A percentile compares a stretch with the other conserved stretches of the same genome.
phyloP scores from a whole-genome alignment of 2,113 vertebrate genomes.

The Sander vitreus region DNA sequence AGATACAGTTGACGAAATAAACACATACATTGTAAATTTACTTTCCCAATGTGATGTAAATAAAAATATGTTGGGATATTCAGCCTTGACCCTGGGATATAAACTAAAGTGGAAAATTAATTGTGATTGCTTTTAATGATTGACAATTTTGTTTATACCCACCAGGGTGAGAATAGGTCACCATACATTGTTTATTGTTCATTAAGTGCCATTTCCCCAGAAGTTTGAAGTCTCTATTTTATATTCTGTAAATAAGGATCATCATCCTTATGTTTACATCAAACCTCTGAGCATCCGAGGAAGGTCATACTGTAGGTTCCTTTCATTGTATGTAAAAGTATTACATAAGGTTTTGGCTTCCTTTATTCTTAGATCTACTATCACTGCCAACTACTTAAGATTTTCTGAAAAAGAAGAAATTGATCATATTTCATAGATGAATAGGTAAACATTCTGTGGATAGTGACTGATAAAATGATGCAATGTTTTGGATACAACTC shows the following conservation, averaged over 20 bases:
- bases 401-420: neutral
- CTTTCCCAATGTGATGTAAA: neutral
- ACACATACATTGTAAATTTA: neutral
- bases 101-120: neutral
- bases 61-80: neutral
- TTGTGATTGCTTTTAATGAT: conserved; percentile 7
- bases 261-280: neutral
- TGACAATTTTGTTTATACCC: neutral
- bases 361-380: neutral
- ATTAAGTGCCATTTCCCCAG: neutral
- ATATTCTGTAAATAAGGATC: neutral
- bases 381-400: neutral
- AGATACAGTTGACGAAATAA: neutral
- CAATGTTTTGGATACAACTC: conserved; percentile 12
- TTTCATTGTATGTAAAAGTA: neutral
- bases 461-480: neutral
- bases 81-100: neutral
- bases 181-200: neutral
- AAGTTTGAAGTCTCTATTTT: neutral
- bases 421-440: neutral
- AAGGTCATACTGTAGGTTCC: neutral
- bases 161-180: neutral
- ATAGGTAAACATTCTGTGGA: neutral
- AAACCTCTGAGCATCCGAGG: neutral
- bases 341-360: neutral